phyloP scores from a whole-genome alignment of 1,140 invertebrate species.

The Drosophila orosa region DNA sequence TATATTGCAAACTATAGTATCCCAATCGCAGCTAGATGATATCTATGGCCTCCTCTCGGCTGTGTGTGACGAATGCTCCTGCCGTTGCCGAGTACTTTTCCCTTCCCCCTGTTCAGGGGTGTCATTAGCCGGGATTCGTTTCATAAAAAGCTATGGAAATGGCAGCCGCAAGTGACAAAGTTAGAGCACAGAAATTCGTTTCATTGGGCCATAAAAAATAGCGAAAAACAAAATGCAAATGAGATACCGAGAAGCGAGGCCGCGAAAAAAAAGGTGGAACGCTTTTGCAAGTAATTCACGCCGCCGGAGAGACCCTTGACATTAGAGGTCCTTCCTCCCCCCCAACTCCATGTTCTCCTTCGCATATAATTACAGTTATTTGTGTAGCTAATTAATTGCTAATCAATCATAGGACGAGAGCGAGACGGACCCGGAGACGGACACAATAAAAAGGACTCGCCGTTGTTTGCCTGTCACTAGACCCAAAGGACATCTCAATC shows the following conservation, averaged over 20 bases:
- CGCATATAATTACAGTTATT: conserved; percentile 82
- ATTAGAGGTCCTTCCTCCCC: conserved; percentile 33
- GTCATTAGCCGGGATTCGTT: conserved; percentile 71
- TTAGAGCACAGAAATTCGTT: conserved; percentile 69
- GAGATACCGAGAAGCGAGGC: conserved; percentile 52
- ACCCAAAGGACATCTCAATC: conserved; percentile 67
- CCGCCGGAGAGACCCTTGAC: conserved; percentile 49
- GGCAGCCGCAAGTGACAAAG: conserved; percentile 67
- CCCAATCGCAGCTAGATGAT: conserved; percentile 14
- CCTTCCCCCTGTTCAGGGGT: conserved; percentile 43
- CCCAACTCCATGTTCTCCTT: conserved; percentile 4
- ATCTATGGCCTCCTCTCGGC: conserved; percentile 37
- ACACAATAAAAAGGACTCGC: conserved; percentile 65
- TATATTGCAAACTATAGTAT: conserved; percentile 6
- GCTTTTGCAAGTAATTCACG: conserved; percentile 66
- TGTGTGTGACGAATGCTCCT: conserved; percentile 69
- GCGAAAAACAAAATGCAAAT: conserved; percentile 74
- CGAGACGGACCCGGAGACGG: conserved; percentile 30
- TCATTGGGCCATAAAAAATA: conserved; percentile 73
- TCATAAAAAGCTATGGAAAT: conserved; percentile 66
- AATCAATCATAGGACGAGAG: conserved; percentile 76
- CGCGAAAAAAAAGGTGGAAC: conserved; percentile 66
- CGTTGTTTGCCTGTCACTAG: conserved; percentile 59
- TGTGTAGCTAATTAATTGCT: conserved; percentile 83
- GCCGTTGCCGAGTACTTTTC: background rate